phyloP scores from a whole-genome alignment of 2,797 vertebrate species.

The Chaenodraco wilsoni region DNA sequence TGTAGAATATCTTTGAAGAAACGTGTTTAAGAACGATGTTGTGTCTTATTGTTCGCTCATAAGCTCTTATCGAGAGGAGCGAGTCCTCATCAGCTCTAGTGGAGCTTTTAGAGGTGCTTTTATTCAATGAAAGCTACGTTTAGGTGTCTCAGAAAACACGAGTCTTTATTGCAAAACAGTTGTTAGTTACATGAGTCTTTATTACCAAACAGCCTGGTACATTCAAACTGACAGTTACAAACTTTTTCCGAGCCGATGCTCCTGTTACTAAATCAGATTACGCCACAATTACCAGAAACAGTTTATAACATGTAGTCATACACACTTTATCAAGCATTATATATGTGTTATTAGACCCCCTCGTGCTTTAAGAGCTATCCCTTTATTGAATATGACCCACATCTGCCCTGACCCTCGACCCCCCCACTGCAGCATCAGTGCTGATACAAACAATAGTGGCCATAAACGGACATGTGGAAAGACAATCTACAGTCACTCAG shows the following conservation, averaged over 20 bases:
- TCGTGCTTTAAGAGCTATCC: conserved; percentile 4
- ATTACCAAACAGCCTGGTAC: background rate
- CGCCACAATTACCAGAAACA: background rate
- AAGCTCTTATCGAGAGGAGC: conserved; percentile 12
- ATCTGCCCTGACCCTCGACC: conserved; percentile 55
- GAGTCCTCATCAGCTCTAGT: background rate
- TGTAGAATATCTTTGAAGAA: background rate
- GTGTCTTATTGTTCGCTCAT: conserved; percentile 15
- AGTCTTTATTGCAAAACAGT: background rate
- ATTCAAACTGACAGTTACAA: conserved; percentile 21
- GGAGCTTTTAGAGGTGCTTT: background rate
- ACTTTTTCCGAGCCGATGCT: background rate
- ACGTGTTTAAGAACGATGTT: background rate
- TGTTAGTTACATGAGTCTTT: background rate
- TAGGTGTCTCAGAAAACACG: background rate
- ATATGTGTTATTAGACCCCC: conserved; percentile 19
- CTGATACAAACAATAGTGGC: conserved; percentile 53
- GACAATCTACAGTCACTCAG: conserved; percentile 43
- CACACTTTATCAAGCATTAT: background rate
- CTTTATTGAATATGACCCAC: conserved; percentile 48
- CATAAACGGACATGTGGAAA: conserved; percentile 50
- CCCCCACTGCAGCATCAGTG: conserved; percentile 33
- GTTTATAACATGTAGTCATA: background rate
- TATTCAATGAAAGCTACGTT: background rate
- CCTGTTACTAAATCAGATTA: conserved; percentile 20